Evolutionary conservation across 2,888 invertebrate genomes (phyloP), one percentile per base, ranked within the genome.

Genomic region (Oasisia sp.): DNA sequence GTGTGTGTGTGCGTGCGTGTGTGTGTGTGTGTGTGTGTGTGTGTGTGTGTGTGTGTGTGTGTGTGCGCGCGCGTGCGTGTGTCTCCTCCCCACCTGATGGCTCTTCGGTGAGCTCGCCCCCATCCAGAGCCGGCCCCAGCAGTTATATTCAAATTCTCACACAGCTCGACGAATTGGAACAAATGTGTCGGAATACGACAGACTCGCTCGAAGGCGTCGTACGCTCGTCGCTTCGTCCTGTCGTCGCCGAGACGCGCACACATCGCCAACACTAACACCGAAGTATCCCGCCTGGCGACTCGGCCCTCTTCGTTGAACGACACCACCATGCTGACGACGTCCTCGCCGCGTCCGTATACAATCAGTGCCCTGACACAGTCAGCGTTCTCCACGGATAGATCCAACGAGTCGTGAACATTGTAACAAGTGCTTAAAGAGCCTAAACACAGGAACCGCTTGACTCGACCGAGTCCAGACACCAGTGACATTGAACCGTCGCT

Each of bases 251-350:
- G 94, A 93, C 97, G 96, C 1, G 97, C 96, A 95, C 97, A 97
- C 94, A 97, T 97, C 0, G 97, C 97, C 91, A 98, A 95, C n/a
- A 97, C 97, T 96, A 97, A 97, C 91, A 97, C 97, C n/a, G 97
- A 96, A 7, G 94, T 93, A 91, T 94, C 93, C 93, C 95, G 95
- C 92, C 94, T 95, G 19, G 97, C 97, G 90, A 96, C 95, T n/a
- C 96, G 94, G 5, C 96, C 96, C 11, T 95, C 94, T 44, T 94
- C 74, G 91, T 96, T 96, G 92, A 96, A 95, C 32, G 95, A 94
- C 50, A 94, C 93, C 5, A 96, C 94, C 89, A 95, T 95, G 7
- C 94, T 91, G 14, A 96, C 95, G 44, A 96, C 95, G 91, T 96
- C 94, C 56, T 92, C 93, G 7, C 96, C 96, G 38, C 95, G 94